Base-by-base conservation (phyloP, 2,113 vertebrate genomes). In the Caloenas nicobarica region DNA sequence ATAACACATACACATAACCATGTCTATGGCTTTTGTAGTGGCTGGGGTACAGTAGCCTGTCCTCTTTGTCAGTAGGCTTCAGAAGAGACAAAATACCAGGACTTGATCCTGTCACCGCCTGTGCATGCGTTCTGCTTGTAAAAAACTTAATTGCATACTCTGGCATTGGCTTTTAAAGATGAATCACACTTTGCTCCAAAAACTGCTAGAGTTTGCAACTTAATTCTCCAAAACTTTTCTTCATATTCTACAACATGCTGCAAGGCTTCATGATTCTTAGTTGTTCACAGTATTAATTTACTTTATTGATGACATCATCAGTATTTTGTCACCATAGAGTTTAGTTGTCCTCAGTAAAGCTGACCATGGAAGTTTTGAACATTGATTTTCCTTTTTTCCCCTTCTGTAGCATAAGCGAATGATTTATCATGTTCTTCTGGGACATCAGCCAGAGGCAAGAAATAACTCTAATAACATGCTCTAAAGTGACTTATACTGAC, bases 361-460 rank as follows among this genome's bases (percentile, higher is more conserved):
- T 95, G 95, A 95, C 92, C 92, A 14, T n/a, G n/a, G 91, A 96
- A 82, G 73, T 93, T 96, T 81, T 64, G 62, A 88, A 42, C 69
- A 95, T 92, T 42, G 68, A 89, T 94, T 79, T 84, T 89, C 86
- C 18, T 89, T 89, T 84, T 53, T 26, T 6, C 0, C 19, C 19
- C 11, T 62, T 94, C 68, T 88, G 64, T 61, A 85, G 54, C 29
- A 33, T 42, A 76, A 86, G 46, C 9, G 0, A 68, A 36, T 91
- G 88, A 94, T 96, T 96, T 96, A 91, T 92, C 61, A 64, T 88
- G 66, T 88, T 88, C 69, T 89, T 84, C 78, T 65, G 62, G 80
- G 95, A 86, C 66, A 84, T 71, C 88, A 78, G 42, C 89, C 22
- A 83, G 68, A 91, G 89, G 54, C 66, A 87, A 71, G 72, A 74